These are phyloP conservation scores for Gambusia affinis DNA, from an alignment of 2,113 vertebrate genomes.

Conservation along the genomic window DNA sequence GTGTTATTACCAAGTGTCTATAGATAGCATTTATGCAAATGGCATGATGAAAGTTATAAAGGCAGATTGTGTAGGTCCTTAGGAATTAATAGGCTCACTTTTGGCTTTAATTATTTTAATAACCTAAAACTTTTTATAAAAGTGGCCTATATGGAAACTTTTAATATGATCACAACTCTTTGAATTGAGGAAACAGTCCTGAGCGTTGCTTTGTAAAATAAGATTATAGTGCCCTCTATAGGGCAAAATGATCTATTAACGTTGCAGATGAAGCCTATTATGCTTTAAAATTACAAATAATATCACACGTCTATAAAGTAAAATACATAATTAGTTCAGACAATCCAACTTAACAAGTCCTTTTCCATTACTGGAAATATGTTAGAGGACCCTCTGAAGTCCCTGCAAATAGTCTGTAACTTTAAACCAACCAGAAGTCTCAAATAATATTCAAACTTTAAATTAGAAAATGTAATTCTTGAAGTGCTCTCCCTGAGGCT, in stretches of 20 bases:
- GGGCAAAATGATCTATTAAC: conserved; percentile 29
- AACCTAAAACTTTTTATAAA: background rate
- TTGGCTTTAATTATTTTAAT: too few relatives aligned
- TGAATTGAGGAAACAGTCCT: background rate
- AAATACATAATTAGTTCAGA: conserved; percentile 21
- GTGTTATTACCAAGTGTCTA: background rate
- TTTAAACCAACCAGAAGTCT: conserved; percentile 16
- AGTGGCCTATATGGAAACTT: background rate
- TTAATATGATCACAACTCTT: background rate
- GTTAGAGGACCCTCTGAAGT: background rate
- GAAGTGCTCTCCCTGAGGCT: conserved; percentile 28
- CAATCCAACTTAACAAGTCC: background rate
- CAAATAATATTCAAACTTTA: conserved; percentile 25
- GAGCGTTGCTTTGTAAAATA: background rate
- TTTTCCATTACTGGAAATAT: conserved; percentile 3
- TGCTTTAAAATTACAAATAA: conserved; percentile 6
- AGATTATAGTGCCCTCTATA: conserved; percentile 61
- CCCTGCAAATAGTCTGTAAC: conserved; percentile 10
- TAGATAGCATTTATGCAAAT: background rate
- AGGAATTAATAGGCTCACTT: background rate
- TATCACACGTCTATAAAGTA: background rate
- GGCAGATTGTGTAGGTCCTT: background rate
- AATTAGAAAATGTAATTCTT: conserved; percentile 46
- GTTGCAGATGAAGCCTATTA: background rate
- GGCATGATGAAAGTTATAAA: background rate